A percentile compares a stretch with the other conserved stretches of the same genome.
These are phyloP conservation scores for Leistus spinibarbis DNA, from an alignment of 2,888 invertebrate species.

Conservation along the genomic window DNA sequence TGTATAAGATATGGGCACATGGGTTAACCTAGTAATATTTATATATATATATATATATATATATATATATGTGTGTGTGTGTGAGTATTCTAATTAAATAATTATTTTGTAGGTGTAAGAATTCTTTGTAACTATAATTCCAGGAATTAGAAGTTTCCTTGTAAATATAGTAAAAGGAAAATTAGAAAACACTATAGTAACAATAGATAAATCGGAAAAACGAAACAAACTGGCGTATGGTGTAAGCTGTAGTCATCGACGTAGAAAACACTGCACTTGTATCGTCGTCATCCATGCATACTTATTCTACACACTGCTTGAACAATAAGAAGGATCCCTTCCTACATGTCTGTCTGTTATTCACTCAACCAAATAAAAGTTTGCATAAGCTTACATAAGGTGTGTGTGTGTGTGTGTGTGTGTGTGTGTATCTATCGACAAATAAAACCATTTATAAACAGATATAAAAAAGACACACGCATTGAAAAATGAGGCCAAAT, in stretches of 20 bases:
- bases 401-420: no score
- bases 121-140: no score
- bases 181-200: neutral
- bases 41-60: no score
- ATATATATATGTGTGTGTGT: no score
- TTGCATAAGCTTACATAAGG: constrained; percentile 31
- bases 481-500: neutral
- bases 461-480: neutral
- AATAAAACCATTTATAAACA: constrained; percentile 36
- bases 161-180: neutral
- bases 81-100: no score
- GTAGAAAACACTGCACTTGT: neutral
- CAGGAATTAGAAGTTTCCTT: no score
- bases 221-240: neutral
- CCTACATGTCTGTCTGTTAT: neutral
- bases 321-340: neutral
- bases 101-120: no score
- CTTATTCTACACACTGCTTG: constrained; percentile 3
- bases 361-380: constrained; percentile 31
- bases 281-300: neutral
- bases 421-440: no score
- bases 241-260: neutral
- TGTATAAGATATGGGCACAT: neutral
- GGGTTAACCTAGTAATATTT: neutral
- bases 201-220: neutral